Percentiles rank a stretch among this genome's conserved stretches.
Conservation (phyloP, 2,113 vertebrate species). For the Calypte anna region DNA sequence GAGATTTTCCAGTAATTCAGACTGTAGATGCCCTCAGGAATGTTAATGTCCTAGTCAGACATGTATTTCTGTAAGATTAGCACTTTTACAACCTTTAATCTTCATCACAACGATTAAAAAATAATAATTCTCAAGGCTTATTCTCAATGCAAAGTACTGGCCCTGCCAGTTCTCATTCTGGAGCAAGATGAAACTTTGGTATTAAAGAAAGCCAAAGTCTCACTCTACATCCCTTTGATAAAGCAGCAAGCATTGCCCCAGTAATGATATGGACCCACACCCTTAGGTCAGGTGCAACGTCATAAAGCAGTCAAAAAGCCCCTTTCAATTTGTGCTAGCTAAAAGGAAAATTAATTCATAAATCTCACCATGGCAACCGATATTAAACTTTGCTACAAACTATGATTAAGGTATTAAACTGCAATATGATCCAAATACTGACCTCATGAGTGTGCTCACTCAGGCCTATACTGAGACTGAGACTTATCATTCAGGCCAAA, state of each 20-base stretch:
- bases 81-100: neutral
- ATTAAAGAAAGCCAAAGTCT: neutral
- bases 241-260: neutral
- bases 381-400: neutral
- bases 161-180: neutral
- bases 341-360: neutral
- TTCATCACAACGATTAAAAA: neutral
- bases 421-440: neutral
- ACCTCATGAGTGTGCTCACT: neutral
- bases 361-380: neutral
- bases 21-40: neutral
- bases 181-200: neutral
- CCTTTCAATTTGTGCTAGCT: neutral
- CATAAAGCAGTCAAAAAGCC: neutral
- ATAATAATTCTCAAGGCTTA: neutral
- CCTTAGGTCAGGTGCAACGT: neutral
- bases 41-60: neutral
- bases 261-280: neutral
- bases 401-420: neutral
- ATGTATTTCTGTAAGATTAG: neutral
- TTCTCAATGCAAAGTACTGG: neutral
- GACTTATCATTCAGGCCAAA: neutral
- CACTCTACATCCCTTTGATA: neutral
- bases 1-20: neutral
- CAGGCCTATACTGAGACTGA: neutral